Conservation (phyloP, 2,888 invertebrate species). For the Epinotia nisella region DNA sequence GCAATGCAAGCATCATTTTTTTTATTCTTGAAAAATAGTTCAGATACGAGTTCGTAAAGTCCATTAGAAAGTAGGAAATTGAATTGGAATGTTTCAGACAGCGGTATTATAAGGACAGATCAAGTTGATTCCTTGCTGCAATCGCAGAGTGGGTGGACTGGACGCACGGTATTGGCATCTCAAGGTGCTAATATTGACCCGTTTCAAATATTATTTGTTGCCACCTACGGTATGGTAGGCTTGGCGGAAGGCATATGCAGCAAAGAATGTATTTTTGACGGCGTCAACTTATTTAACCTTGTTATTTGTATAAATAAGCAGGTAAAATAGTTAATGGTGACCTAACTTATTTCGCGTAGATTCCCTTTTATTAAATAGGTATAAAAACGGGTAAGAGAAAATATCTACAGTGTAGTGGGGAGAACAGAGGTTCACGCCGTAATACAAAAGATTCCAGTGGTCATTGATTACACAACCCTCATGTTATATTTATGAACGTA, state of each 20-base stretch:
- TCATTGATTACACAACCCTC: neutral
- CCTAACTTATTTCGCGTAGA: neutral
- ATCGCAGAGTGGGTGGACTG: conserved; percentile 44
- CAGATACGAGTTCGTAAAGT: conserved; percentile 9
- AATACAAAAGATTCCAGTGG: neutral
- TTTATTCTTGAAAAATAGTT: neutral
- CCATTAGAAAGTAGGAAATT: conserved; percentile 48
- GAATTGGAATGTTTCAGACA: conserved; percentile 45
- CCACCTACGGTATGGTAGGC: neutral
- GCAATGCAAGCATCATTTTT: neutral
- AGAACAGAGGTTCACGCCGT: no score
- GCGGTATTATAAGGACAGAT: conserved; percentile 50
- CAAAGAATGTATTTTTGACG: neutral
- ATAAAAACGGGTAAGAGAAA: neutral
- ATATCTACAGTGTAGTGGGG: neutral
- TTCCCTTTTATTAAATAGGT: no score
- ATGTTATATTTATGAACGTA: neutral
- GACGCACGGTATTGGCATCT: conserved; percentile 37
- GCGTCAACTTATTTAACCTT: no score
- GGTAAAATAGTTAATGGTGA: neutral
- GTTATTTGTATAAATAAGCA: neutral
- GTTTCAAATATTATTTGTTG: conserved; percentile 14
- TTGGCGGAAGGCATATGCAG: neutral
- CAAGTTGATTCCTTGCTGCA: conserved; percentile 49
- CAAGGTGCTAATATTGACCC: conserved; percentile 36